Percentiles rank a stretch among this genome's conserved stretches.
Conservation (phyloP, 2,888 invertebrate genomes). For the Agonopterix alstromeriana region DNA sequence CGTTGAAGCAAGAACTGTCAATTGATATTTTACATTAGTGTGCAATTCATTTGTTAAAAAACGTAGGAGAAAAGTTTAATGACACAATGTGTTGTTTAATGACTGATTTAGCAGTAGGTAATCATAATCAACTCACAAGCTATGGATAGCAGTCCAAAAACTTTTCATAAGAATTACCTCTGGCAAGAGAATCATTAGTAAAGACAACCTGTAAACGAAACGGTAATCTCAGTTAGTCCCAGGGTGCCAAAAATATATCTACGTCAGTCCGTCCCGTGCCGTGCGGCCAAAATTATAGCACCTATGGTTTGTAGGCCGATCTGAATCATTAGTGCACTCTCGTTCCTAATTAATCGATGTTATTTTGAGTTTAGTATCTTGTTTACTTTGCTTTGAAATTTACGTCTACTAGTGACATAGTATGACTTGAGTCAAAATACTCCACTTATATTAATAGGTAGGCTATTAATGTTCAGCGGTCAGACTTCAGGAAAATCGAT, state of each 20-base stretch:
- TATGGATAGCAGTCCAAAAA: too few relatives aligned
- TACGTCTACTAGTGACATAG: slow-evolving; percentile 20
- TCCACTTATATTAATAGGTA: slow-evolving; percentile 5
- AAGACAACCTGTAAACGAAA: slow-evolving; percentile 1
- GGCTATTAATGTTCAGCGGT: too few relatives aligned
- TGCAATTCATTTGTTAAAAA: too few relatives aligned
- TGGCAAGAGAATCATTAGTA: too few relatives aligned
- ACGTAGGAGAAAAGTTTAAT: too few relatives aligned
- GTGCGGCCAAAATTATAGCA: slow-evolving; percentile 22
- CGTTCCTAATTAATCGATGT: slow-evolving; percentile 29
- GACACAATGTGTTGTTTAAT: too few relatives aligned
- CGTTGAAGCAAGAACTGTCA: too few relatives aligned
- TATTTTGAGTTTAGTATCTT: slow-evolving; percentile 18
- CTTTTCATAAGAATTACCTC: too few relatives aligned
- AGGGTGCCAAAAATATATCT: slow-evolving; percentile 41
- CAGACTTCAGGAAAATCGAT: too few relatives aligned
- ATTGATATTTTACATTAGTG: too few relatives aligned
- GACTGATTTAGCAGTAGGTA: too few relatives aligned
- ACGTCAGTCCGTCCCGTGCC: slow-evolving; percentile 13
- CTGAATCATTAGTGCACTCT: slow-evolving; percentile 13
- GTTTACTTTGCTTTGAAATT: slow-evolving; percentile 10
- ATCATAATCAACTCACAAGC: too few relatives aligned
- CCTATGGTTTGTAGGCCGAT: slow-evolving; percentile 33
- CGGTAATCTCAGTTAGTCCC: slow-evolving; percentile 10
- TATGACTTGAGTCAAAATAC: slow-evolving; percentile 8